Base-by-base conservation (phyloP, 92 coral and sea anemone species). In the Palythoa heliodiscus region DNA sequence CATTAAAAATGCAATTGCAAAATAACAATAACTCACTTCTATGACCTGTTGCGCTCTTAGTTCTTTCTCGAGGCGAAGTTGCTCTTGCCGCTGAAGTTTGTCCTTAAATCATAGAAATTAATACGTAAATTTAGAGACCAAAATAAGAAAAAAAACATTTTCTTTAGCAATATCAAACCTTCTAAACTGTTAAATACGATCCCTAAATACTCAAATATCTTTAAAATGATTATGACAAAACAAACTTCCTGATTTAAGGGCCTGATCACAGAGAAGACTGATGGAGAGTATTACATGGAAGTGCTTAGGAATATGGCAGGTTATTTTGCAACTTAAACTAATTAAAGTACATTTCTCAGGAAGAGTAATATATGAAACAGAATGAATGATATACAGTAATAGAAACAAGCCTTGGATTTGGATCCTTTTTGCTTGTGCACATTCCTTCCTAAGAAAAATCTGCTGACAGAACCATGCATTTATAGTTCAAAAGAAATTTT, bases 41-140 rank as follows among this genome's bases (percentile, higher is more conserved):
- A 89, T 71, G 16, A 89, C 35, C 69, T 89, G 91, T 74, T 84
- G 96, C 55, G 96, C 96, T 86, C 89, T 91, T 23, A 88, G 82
- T 73, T 93, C 96, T 71, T 93, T 93, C 74, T 93, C 96, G 40
- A 91, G 73, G 43, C 88, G 90, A 43, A 83, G 75, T 83, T 93
- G 91, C 69, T 93, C 96, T 50, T 88, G 91, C 73, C 86, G 89
- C 70, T 90, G 89, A 24, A 91, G 75, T 73, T 93, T 93, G 82
- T 91, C 94, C 96, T 93, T 71, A 48, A 48, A 63, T 63, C 4
- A 15, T 15, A 82, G 20, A 43, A 37, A 29, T 11, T 40, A 76
- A 75, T 14, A 7, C n/a, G 48, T 53, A 11, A 16, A 29, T 22
- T 19, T 7, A 48, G 79, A 39, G 74, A 24, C 3, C 2, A 25